Percentiles rank a stretch among this genome's conserved stretches.
Conservation (phyloP, 2,797 vertebrate species). For the Erethizon dorsatum region DNA sequence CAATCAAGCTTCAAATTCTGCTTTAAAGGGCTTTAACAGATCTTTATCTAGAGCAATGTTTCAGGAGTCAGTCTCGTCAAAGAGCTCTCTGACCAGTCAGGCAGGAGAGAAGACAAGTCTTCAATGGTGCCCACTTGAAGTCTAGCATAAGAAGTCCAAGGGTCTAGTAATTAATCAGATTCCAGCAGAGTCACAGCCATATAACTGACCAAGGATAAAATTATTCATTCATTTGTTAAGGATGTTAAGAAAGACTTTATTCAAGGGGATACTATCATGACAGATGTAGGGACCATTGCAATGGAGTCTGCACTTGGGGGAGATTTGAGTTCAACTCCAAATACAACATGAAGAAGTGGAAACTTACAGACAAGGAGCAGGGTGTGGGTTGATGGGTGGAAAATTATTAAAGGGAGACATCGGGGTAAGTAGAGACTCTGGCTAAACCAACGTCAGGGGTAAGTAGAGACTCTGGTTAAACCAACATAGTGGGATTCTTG, state of each 20-base stretch:
- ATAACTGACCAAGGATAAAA: background rate
- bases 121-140: background rate
- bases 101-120: background rate
- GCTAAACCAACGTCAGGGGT: background rate
- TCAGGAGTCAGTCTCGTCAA: background rate
- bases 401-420: background rate
- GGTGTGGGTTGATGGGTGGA: background rate
- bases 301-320: background rate
- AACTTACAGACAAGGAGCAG: background rate
- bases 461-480: background rate
- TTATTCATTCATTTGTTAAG: background rate
- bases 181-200: background rate
- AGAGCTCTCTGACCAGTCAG: background rate
- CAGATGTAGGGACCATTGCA: too few relatives aligned
- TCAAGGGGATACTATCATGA: too few relatives aligned
- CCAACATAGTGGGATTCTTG: background rate
- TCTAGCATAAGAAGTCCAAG: background rate
- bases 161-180: background rate
- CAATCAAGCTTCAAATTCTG: background rate
- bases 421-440: background rate
- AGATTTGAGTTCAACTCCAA: background rate
- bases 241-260: background rate
- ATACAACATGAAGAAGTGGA: background rate
- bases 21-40: background rate
- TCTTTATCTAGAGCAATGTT: background rate